These are phyloP conservation scores for Emydocephalus ijimae DNA, from an alignment of 2,113 vertebrate genomes.

Conservation along the genomic window DNA sequence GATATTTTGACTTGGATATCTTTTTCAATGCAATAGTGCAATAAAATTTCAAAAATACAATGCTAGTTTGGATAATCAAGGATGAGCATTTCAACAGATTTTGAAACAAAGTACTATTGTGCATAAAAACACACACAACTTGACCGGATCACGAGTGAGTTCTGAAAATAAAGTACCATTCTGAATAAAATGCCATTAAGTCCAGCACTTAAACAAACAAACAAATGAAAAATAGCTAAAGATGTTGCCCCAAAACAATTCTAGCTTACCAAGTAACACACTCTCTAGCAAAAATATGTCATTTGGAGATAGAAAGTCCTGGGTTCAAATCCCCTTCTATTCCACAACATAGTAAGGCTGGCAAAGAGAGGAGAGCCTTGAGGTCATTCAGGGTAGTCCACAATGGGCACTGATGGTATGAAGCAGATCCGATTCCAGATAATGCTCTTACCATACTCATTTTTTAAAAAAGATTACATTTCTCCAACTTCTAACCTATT, in stretches of 20 bases:
- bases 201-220: background rate
- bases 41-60: background rate
- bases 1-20: background rate
- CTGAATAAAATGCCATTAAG: background rate
- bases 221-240: background rate
- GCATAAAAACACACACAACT: background rate
- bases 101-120: background rate
- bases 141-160: background rate
- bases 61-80: background rate
- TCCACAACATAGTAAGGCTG: background rate
- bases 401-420: background rate
- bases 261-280: background rate
- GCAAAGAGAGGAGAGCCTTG: background rate
- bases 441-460: background rate
- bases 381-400: background rate
- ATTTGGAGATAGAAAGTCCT: background rate
- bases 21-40: background rate
- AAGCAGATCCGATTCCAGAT: background rate
- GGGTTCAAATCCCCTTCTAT: background rate
- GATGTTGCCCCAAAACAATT: background rate
- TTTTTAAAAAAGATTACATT: background rate
- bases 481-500: background rate
- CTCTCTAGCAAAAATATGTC: background rate
- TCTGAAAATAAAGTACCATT: background rate
- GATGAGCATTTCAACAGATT: background rate